Evolutionary conservation across 1,140 invertebrate species (phyloP).

Genomic region (Mylabris phalerata): DNA sequence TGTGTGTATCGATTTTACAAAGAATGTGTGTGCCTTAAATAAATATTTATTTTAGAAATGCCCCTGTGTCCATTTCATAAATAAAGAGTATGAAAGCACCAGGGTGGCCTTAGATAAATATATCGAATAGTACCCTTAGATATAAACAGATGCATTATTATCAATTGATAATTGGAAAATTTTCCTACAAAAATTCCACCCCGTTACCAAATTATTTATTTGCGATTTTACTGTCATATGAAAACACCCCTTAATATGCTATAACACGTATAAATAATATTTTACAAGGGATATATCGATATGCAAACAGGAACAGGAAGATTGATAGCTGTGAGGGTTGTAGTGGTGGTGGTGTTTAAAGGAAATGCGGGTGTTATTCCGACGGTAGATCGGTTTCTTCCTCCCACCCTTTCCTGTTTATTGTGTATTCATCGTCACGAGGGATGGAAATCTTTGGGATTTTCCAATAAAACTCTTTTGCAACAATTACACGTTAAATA

Average conservation of each 20-base stretch:
- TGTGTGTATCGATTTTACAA: constrained; percentile 6
- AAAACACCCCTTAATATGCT: constrained; percentile 25
- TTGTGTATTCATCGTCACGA: too few relatives aligned
- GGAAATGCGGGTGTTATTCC: constrained; percentile 21
- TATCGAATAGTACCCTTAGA: not conserved
- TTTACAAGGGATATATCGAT: constrained; percentile 31
- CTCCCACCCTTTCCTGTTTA: too few relatives aligned
- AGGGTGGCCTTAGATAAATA: constrained; percentile 18
- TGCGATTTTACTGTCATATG: too few relatives aligned
- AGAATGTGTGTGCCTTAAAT: constrained; percentile 17
- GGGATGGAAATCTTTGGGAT: too few relatives aligned
- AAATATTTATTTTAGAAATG: constrained; percentile 26
- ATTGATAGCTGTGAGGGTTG: constrained; percentile 25
- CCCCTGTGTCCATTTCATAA: constrained; percentile 21
- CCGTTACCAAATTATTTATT: too few relatives aligned
- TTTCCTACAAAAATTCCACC: too few relatives aligned
- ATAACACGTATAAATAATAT: constrained; percentile 32
- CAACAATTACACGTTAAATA: too few relatives aligned
- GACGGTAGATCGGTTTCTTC: too few relatives aligned
- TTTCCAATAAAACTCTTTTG: too few relatives aligned
- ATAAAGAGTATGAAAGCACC: constrained; percentile 7
- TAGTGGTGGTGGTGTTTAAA: not conserved
- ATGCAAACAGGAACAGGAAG: constrained; percentile 36
- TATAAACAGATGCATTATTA: too few relatives aligned
- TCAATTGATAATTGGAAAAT: too few relatives aligned